A percentile compares a stretch with the other conserved stretches of the same genome.
These are phyloP conservation scores for Heliopora coerulea DNA, from an alignment of 92 coral and sea anemone genomes.

Conservation along the genomic window DNA sequence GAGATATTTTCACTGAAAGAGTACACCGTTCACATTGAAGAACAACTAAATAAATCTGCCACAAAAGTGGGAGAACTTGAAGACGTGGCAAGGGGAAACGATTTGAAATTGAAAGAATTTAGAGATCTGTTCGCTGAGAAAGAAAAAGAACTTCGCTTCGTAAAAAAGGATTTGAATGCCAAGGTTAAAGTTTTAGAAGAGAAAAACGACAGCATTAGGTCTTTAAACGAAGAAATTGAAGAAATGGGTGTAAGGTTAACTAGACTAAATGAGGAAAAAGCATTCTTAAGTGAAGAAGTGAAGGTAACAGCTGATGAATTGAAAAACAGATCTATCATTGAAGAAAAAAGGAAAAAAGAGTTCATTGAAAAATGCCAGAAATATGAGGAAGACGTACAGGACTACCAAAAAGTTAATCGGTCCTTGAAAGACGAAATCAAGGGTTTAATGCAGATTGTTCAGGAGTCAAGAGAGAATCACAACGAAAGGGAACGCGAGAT, in stretches of 20 bases:
- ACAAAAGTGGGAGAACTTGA: background rate
- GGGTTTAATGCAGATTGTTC: background rate
- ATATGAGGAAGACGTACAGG: slow-evolving; percentile 1
- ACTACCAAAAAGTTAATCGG: background rate
- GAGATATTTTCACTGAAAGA: slow-evolving; percentile 35
- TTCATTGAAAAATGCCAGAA: background rate
- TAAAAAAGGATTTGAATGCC: slow-evolving; percentile 2
- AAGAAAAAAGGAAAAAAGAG: slow-evolving; percentile 11
- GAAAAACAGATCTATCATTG: slow-evolving; percentile 1
- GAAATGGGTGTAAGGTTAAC: background rate
- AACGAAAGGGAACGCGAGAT: background rate
- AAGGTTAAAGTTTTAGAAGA: background rate
- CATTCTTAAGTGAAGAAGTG: slow-evolving; percentile 28
- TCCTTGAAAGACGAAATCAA: slow-evolving; percentile 17
- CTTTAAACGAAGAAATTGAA: slow-evolving; percentile 1
- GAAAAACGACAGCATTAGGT: background rate
- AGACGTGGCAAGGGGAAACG: background rate
- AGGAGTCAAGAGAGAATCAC: background rate
- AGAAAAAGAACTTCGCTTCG: background rate
- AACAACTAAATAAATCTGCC: slow-evolving; percentile 5
- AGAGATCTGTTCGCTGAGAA: slow-evolving; percentile 18
- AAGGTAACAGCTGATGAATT: slow-evolving; percentile 32
- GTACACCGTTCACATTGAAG: slow-evolving; percentile 1
- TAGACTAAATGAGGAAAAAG: slow-evolving; percentile 14
- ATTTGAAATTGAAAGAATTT: background rate